These are phyloP conservation scores for Heliconius nattereri DNA, from an alignment of 1,140 invertebrate genomes.

Conservation along the genomic window DNA sequence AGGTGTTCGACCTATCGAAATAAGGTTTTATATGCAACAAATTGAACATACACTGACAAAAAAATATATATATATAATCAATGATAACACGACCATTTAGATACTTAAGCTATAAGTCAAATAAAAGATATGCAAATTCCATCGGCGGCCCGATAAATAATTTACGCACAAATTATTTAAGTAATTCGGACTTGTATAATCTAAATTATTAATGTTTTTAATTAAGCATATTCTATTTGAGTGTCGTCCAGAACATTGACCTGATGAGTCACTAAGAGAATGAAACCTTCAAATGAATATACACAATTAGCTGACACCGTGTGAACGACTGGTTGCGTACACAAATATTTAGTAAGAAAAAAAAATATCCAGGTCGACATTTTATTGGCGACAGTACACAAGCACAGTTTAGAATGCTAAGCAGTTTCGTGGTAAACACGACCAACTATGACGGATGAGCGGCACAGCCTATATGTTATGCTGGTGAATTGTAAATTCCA, in stretches of 20 bases:
- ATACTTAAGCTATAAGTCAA: conserved; percentile 57
- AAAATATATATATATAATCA: conserved; percentile 10
- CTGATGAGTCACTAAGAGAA: conserved; percentile 22
- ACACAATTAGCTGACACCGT: conserved; percentile 46
- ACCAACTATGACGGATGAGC: conserved; percentile 56
- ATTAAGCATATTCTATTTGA: conserved; percentile 42
- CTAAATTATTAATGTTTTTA: conserved; percentile 45
- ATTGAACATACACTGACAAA: conserved; percentile 24
- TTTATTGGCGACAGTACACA: conserved; percentile 70
- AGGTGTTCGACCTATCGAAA: conserved; percentile 33
- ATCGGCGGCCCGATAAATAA: neutral
- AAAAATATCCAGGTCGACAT: conserved; percentile 71
- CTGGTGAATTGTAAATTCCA: conserved; percentile 42
- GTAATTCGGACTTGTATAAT: conserved; percentile 41
- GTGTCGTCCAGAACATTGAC: conserved; percentile 30
- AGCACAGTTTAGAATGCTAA: conserved; percentile 76
- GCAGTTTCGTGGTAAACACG: conserved; percentile 73
- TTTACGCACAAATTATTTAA: conserved; percentile 48
- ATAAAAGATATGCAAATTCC: conserved; percentile 72
- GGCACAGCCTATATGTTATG: conserved; percentile 50
- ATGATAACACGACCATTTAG: conserved; percentile 42
- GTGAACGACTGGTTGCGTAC: conserved; percentile 65
- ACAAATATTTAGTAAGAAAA: conserved; percentile 64
- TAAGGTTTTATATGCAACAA: conserved; percentile 48
- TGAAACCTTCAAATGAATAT: conserved; percentile 27